Conservation (phyloP, 2,888 invertebrate genomes). For the Thymelicus lineola region DNA sequence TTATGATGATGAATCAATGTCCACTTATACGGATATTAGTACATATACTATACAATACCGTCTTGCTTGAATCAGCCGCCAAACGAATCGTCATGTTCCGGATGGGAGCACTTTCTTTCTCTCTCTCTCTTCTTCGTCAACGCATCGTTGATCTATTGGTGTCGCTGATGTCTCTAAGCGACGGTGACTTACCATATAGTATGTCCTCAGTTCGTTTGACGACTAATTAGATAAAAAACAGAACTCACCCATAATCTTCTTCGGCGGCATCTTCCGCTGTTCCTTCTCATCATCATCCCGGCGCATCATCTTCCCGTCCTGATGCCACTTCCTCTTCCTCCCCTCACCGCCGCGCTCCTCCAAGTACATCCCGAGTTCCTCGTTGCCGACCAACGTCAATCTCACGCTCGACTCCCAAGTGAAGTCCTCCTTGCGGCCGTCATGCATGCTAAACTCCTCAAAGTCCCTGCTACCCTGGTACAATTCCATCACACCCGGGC, state of each 20-base stretch:
- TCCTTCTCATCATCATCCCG: conserved; percentile 73
- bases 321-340: conserved; percentile 75
- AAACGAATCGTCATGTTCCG: too few species aligned
- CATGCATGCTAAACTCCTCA: conserved; percentile 65
- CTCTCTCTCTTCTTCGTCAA: too few species aligned
- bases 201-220: too few species aligned
- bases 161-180: too few species aligned
- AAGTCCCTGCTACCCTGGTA: conserved; percentile 60
- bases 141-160: too few species aligned
- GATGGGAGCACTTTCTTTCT: too few species aligned
- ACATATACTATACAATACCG: too few species aligned
- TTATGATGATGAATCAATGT: too few species aligned
- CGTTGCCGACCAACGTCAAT: conserved; percentile 65
- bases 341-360: conserved; percentile 75
- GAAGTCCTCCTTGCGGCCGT: conserved; percentile 68
- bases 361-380: conserved; percentile 74
- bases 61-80: too few species aligned
- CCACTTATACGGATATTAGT: too few species aligned
- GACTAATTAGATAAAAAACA: neutral
- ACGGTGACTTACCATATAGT: too few species aligned
- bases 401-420: conserved; percentile 75
- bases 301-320: conserved; percentile 67
- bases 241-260: conserved; percentile 79
- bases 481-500: conserved; percentile 71
- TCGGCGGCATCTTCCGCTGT: conserved; percentile 74